phyloP scores from a whole-genome alignment of 2,113 vertebrate genomes.

The Phycodurus eques region DNA sequence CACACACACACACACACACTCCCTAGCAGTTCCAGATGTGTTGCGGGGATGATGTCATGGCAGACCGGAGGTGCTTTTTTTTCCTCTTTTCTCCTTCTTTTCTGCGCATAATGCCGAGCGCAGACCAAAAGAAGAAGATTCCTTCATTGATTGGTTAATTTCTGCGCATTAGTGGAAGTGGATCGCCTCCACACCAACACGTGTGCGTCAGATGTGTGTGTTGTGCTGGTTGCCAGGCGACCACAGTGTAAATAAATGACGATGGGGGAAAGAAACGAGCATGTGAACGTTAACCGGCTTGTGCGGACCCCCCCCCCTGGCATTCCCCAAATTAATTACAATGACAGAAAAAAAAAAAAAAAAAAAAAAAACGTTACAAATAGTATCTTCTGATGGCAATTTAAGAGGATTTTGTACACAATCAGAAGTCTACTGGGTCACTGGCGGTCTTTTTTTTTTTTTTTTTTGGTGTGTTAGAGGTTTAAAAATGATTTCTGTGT shows the following conservation, averaged over 20 bases:
- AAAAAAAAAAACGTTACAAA: no score
- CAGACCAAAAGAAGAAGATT: slow-evolving; percentile 37
- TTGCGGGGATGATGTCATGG: slow-evolving; percentile 72
- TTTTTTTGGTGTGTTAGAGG: no score
- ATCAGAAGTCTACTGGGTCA: no score
- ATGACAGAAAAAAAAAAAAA: no score
- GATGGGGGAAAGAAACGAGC: slow-evolving; percentile 14
- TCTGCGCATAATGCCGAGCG: slow-evolving; percentile 41
- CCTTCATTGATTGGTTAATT: not conserved
- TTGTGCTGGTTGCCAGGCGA: slow-evolving; percentile 69
- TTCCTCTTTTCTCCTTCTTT: slow-evolving; percentile 21
- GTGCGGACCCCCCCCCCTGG: not conserved
- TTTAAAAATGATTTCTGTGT: no score
- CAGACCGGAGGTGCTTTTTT: slow-evolving; percentile 62
- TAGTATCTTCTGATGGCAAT: no score
- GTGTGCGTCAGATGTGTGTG: slow-evolving; percentile 26
- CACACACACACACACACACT: slow-evolving; percentile 20
- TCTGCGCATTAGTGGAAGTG: not conserved
- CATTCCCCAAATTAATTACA: slow-evolving; percentile 20
- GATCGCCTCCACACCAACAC: not conserved
- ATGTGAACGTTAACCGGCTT: slow-evolving; percentile 29
- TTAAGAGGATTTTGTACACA: no score
- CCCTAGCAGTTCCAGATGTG: slow-evolving; percentile 73
- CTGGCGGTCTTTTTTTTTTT: no score
- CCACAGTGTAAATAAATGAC: slow-evolving; percentile 61